These are phyloP conservation scores for Himantopus leucocephalus DNA, from an alignment of 2,113 vertebrate species.

Conservation along the genomic window DNA sequence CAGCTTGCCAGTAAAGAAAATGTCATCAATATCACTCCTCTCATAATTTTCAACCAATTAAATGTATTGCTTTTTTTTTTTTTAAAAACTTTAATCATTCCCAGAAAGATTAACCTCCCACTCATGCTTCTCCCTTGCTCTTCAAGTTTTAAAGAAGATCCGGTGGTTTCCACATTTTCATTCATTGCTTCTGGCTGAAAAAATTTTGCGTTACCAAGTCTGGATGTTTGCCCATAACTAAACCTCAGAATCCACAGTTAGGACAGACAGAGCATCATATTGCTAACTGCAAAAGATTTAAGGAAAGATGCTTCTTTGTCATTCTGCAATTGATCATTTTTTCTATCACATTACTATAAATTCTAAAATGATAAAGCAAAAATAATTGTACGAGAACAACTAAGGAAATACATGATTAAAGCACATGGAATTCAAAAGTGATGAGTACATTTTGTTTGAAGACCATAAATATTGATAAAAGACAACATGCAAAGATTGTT, in stretches of 20 bases:
- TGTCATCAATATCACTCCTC: background rate
- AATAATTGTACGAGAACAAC: background rate
- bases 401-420: background rate
- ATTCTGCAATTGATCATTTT: background rate
- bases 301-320: background rate
- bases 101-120: background rate
- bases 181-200: background rate
- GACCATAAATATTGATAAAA: background rate
- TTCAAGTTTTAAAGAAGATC: background rate
- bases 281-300: background rate
- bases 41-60: background rate
- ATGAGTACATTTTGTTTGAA: background rate
- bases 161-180: background rate
- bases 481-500: background rate
- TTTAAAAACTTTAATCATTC: background rate
- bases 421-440: background rate
- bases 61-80: background rate
- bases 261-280: background rate
- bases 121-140: background rate
- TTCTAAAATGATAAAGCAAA: background rate
- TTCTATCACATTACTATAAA: background rate
- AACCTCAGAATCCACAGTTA: background rate
- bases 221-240: background rate
- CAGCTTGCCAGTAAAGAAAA: conserved; percentile 27
- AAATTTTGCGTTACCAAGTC: background rate